Percentiles rank a stretch among this genome's conserved stretches.
phyloP scores from a whole-genome alignment of 2,888 invertebrate genomes.

The Pinctada fucata region DNA sequence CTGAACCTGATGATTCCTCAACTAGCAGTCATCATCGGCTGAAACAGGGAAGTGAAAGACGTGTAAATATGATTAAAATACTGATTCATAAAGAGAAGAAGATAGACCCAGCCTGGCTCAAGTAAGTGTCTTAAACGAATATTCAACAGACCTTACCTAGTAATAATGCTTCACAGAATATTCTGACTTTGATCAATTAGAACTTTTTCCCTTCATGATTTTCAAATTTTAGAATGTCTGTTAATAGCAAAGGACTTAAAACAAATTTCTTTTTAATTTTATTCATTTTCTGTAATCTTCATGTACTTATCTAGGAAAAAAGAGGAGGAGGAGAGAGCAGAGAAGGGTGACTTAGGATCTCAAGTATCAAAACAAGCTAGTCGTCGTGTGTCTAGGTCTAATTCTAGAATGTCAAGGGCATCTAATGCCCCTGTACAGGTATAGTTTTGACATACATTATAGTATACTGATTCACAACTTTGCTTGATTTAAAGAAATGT shows the following conservation, averaged over 20 bases:
- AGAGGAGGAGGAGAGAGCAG: conserved; percentile 17
- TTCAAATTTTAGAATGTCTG: too few species aligned
- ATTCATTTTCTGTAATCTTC: too few species aligned
- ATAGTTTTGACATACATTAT: background rate
- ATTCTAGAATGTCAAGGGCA: conserved; percentile 20
- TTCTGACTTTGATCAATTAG: background rate
- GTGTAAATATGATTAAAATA: conserved; percentile 60
- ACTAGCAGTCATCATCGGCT: conserved; percentile 42
- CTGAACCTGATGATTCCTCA: conserved; percentile 44
- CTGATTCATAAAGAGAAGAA: conserved; percentile 66
- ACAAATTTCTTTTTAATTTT: too few species aligned
- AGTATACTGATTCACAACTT: background rate
- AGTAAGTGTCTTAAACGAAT: conserved; percentile 49
- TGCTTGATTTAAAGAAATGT: background rate
- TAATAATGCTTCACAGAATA: background rate
- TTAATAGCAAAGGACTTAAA: too few species aligned
- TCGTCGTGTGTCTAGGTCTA: conserved; percentile 28
- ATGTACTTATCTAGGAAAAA: conserved; percentile 5
- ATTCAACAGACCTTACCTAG: too few species aligned
- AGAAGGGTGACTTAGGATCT: conserved; percentile 14
- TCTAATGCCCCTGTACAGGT: conserved; percentile 22
- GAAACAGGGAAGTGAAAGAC: conserved; percentile 45
- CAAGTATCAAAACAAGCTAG: conserved; percentile 25
- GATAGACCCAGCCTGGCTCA: conserved; percentile 68
- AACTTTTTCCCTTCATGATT: too few species aligned